phyloP scores from a whole-genome alignment of 2,113 vertebrate species.

The Scomber colias region DNA sequence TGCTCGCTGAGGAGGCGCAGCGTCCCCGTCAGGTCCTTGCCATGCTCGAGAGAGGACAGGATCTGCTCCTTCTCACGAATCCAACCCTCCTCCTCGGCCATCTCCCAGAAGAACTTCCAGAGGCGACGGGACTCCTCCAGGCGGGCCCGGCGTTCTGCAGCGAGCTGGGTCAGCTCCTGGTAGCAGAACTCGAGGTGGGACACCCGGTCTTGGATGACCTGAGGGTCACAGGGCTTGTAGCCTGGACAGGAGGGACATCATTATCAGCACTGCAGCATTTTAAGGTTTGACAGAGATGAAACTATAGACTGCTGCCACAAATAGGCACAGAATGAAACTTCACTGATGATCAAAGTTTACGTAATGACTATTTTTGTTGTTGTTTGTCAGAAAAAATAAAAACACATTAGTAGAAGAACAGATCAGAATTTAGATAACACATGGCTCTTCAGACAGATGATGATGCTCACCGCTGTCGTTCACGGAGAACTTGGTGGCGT shows the following conservation, averaged over 20 bases:
- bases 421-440: neutral
- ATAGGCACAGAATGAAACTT: neutral
- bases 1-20: conserved; percentile 94
- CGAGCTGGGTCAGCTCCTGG: conserved; percentile 94
- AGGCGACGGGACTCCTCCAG: conserved; percentile 95
- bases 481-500: conserved; percentile 90
- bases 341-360: neutral
- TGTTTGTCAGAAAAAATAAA: too few species aligned
- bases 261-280: neutral
- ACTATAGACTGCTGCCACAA: neutral
- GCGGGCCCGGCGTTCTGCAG: conserved; percentile 90
- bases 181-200: conserved; percentile 98
- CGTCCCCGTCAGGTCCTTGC: conserved; percentile 93
- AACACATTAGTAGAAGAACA: too few species aligned
- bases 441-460: neutral
- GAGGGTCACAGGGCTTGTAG: conserved; percentile 93
- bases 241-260: conserved; percentile 35
- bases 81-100: conserved; percentile 98
- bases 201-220: conserved; percentile 93
- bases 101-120: conserved; percentile 99
- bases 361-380: too few species aligned
- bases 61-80: conserved; percentile 98
- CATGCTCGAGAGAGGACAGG: conserved; percentile 91
- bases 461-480: conserved; percentile 87
- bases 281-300: neutral